phyloP scores from a whole-genome alignment of 1,140 invertebrate species.

The Drosophila carrolli region DNA sequence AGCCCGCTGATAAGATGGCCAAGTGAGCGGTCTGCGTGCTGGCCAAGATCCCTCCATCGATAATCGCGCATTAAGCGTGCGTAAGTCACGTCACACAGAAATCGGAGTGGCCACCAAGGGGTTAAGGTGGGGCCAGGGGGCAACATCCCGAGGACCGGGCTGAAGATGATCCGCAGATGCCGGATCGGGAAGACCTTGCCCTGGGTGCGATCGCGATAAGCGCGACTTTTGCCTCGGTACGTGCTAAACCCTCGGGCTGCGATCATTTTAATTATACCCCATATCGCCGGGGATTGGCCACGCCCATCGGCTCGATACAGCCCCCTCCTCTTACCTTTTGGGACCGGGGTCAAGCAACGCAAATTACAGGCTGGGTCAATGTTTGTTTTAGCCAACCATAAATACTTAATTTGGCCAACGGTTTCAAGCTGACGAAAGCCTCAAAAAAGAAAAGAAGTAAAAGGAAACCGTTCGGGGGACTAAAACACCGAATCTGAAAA shows the following conservation, averaged over 20 bases:
- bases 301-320: slow-evolving; percentile 14
- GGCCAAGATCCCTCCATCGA: slow-evolving; percentile 68
- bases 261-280: slow-evolving; percentile 77
- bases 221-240: slow-evolving; percentile 80
- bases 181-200: slow-evolving; percentile 61
- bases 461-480: not conserved
- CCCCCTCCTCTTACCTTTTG: not conserved
- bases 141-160: not conserved
- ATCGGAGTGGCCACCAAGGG: slow-evolving; percentile 1
- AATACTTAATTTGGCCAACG: slow-evolving; percentile 78
- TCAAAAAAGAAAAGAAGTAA: slow-evolving; percentile 3
- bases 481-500: not conserved
- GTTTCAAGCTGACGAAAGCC: slow-evolving; percentile 53
- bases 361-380: slow-evolving; percentile 76
- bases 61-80: slow-evolving; percentile 76
- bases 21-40: slow-evolving; percentile 47
- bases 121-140: not conserved
- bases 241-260: slow-evolving; percentile 69
- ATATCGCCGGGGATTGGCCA: slow-evolving; percentile 19
- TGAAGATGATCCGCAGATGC: slow-evolving; percentile 38
- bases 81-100: slow-evolving; percentile 70
- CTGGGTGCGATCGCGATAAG: slow-evolving; percentile 80
- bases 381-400: slow-evolving; percentile 66
- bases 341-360: slow-evolving; percentile 68
- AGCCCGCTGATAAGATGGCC: slow-evolving; percentile 63